Evolutionary conservation across 2,888 invertebrate genomes (phyloP), one percentile per base, ranked within the genome.

Genomic region (Atethmia centrago): DNA sequence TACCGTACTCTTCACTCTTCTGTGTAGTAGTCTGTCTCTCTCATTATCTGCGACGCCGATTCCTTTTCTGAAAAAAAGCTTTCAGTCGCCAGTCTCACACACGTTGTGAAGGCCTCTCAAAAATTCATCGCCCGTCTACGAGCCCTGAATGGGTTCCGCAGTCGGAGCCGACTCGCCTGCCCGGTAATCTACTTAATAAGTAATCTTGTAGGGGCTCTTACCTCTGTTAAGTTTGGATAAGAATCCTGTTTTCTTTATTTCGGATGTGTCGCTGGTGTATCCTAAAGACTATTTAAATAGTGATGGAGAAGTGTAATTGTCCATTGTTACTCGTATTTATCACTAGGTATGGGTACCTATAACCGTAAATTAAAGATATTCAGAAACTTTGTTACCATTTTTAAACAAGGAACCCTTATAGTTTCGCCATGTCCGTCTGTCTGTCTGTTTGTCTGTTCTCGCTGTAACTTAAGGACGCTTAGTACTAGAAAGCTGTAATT

Each of bases 61-160:
- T 95, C 92, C 91, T 94, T 94, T 93, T 93, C 82, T 90, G 90
- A 87, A 91, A 93, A n/a, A 93, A 87, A 88, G 90, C 93, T 93
- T 92, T 92, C 93, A 93, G 91, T 91, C 91, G 89, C 76, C 74
- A 77, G 86, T 89, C 90, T 91, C 92, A 92, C 91, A 93, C 92
- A 85, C 92, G 92, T 90, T 93, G 93, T 92, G 91, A 88, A 94
- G 94, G 90, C 94, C 95, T 93, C 95, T 96, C 95, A 95, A 96
- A 95, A 95, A 96, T 96, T 95, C 96, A 96, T 95, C 95, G 95
- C 93, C 94, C 94, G 95, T 95, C 96, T 95, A 94, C 92, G 87
- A 86, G 87, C 89, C 68, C 88, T 94, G 93, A 95, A 94, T 93
- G 88, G 92, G 90, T 92, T 91, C 90, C 86, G 91, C 90, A 89